Percentiles rank a stretch among this genome's conserved stretches.
Evolutionary conservation across 2,113 vertebrate genomes (phyloP).

Genomic region (Cochlearius cochlearius): DNA sequence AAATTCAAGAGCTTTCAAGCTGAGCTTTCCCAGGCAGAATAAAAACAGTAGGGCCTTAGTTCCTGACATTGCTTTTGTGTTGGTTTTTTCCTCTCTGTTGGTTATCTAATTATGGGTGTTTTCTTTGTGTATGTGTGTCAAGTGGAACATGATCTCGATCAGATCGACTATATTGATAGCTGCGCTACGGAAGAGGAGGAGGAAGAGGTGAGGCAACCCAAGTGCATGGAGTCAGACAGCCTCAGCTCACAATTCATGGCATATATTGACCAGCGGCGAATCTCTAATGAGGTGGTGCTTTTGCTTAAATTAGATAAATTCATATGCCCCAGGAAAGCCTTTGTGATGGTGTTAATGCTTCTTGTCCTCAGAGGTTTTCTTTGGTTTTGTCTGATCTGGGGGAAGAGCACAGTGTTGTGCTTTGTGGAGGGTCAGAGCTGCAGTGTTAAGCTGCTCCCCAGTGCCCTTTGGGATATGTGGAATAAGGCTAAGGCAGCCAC

Average conservation of each 20-base stretch:
- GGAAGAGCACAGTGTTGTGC: not conserved
- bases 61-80: not conserved
- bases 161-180: conserved; percentile 91
- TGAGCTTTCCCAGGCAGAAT: not conserved
- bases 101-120: conserved; percentile 18
- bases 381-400: not conserved
- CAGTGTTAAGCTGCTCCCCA: not conserved
- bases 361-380: not conserved
- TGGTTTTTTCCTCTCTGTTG: not conserved
- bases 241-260: conserved; percentile 89
- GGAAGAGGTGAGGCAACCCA: conserved; percentile 75
- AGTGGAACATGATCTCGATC: conserved; percentile 86
- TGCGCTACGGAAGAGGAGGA: conserved; percentile 84
- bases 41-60: not conserved
- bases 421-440: not conserved
- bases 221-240: conserved; percentile 73
- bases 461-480: not conserved
- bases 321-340: not conserved
- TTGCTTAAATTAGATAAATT: not conserved
- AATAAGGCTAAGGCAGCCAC: not conserved
- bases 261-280: conserved; percentile 83
- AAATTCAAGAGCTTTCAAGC: not conserved
- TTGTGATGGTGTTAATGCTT: not conserved
- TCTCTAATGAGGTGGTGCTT: conserved; percentile 79
- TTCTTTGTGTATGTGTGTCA: conserved; percentile 17